Base-by-base conservation (phyloP, 2,113 vertebrate genomes). In the Sula dactylatra region DNA sequence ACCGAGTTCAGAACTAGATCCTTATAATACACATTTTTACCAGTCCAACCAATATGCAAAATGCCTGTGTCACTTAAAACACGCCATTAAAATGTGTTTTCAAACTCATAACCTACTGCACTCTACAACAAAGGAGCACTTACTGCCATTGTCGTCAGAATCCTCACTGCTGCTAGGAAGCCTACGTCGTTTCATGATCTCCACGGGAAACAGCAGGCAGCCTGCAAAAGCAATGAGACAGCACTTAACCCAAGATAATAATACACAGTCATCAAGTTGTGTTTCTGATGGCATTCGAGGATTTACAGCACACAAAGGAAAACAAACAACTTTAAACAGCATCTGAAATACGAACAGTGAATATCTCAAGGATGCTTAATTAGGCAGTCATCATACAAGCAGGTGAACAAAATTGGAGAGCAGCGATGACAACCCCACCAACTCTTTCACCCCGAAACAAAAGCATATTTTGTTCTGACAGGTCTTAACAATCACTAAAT, bases 101-200 rank as follows among this genome's bases (percentile, higher is more conserved):
- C 45, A 94, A 94, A 93, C 94, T 94, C 94, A 62, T 90, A 95
- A 97, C 91, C 94, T 86, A 69, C 88, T 67, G 91, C 92, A 93
- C 95, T 92, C 90, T 86, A 71, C 92, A 97, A 97, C 95, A 98
- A 97, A 98, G 96, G 74, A 98, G 93, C 96, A 97, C 99, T 99
- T 98, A 99, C 99, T 99, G 98, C 98, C 99, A 98, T 99, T 99
- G 98, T 99, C 99, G 2, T 99, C 98, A 93, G 99, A 99, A 97
- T 99, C 99, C 67, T 99, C 99, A 38, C 99, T 99, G 99, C 99
- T 99, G 98, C 99, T 99, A 77, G 98, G 98, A 97, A 99, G 98
- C 86, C 98, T 98, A 94, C 96, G 98, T 90, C 99, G 98, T 99
- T 99, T 99, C 99, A 99, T 99, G 97, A 96, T 99, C 93, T 98